Conservation (phyloP, 2,888 invertebrate species). For the Gymnocheta viridis region DNA sequence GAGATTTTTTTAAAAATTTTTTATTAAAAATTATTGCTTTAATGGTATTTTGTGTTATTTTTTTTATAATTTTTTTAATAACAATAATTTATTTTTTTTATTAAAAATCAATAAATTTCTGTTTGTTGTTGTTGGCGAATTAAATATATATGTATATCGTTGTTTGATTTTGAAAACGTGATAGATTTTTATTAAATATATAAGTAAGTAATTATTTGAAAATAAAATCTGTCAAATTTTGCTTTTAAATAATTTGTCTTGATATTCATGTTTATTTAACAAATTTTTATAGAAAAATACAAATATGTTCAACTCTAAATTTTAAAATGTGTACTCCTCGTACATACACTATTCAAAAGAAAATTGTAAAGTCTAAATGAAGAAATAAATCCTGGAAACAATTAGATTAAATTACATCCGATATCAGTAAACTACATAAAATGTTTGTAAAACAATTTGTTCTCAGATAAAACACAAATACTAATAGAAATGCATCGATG, state of each 20-base stretch:
- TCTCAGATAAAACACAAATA: no score
- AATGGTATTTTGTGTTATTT: no score
- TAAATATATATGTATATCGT: background rate
- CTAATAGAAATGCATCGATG: no score
- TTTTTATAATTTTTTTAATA: background rate
- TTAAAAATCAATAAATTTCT: background rate
- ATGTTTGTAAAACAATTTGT: no score
- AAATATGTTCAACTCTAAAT: slow-evolving; percentile 9
- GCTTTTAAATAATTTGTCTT: slow-evolving; percentile 6
- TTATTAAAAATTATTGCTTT: background rate
- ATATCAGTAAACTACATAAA: no score
- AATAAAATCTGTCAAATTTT: slow-evolving; percentile 28
- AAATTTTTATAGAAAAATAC: no score
- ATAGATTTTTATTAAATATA: background rate
- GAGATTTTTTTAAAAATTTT: slow-evolving; percentile 39
- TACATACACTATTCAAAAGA: no score
- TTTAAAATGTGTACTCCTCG: background rate
- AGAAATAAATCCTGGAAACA: no score
- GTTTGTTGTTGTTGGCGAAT: background rate
- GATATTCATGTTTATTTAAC: slow-evolving; percentile 32
- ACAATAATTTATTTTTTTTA: no score
- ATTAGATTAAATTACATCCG: no score
- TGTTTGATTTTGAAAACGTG: slow-evolving; percentile 27
- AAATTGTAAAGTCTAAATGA: no score
- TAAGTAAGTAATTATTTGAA: background rate